Conservation (phyloP, 1,140 invertebrate genomes). For the Temnothorax nylanderi region DNA sequence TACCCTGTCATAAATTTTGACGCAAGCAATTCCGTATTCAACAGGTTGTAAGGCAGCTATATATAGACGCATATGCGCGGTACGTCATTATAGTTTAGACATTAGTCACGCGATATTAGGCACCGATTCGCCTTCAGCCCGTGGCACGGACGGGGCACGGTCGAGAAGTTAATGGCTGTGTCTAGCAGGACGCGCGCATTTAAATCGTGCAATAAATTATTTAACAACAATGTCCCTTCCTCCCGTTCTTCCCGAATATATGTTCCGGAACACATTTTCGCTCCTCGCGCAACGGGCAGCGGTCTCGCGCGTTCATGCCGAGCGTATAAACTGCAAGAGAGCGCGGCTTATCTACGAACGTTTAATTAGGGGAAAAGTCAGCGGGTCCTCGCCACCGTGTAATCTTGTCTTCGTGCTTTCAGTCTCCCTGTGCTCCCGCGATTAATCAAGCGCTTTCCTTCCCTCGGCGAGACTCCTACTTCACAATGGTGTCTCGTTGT, state of each 20-base stretch:
- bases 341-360: conserved; percentile 31
- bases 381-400: conserved; percentile 8
- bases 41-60: conserved; percentile 50
- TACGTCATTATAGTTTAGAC: conserved; percentile 52
- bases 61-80: conserved; percentile 1
- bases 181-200: background rate
- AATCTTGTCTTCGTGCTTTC: conserved; percentile 26
- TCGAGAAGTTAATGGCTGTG: background rate
- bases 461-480: background rate
- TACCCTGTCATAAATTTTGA: conserved; percentile 51
- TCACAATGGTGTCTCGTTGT: conserved; percentile 2
- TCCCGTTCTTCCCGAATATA: background rate
- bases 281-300: conserved; percentile 7
- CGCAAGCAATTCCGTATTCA: conserved; percentile 50
- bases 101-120: conserved; percentile 46
- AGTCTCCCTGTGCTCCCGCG: background rate
- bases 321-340: conserved; percentile 31
- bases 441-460: conserved; percentile 30
- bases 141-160: background rate
- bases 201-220: conserved; percentile 7
- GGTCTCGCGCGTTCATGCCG: conserved; percentile 1
- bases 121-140: background rate
- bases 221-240: background rate
- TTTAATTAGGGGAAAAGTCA: conserved; percentile 68
- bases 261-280: background rate